These are phyloP conservation scores for Sminthurinus signatus DNA, from an alignment of 1,140 invertebrate species.

Conservation along the genomic window DNA sequence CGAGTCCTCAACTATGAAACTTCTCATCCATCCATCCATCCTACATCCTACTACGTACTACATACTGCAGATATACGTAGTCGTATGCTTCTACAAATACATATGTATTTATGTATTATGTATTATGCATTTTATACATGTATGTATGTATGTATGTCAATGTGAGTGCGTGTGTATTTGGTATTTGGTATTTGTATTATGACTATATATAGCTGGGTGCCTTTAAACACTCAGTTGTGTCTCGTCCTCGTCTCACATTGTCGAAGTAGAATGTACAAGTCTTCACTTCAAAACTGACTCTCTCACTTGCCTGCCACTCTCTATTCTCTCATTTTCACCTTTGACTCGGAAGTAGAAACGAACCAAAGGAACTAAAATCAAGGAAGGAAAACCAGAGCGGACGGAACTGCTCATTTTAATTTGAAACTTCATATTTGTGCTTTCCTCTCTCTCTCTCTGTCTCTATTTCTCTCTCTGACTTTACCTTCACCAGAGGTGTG, in stretches of 20 bases:
- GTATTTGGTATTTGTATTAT: neutral
- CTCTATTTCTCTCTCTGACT: neutral
- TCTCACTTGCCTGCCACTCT: slow-evolving; percentile 16
- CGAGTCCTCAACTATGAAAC: slow-evolving; percentile 18
- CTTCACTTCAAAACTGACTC: slow-evolving; percentile 26
- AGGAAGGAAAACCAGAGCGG: neutral
- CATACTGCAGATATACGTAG: neutral
- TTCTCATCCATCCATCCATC: neutral
- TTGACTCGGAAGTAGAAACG: neutral
- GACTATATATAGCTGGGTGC: slow-evolving; percentile 34
- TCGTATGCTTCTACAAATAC: neutral
- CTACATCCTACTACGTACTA: neutral
- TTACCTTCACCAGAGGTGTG: neutral
- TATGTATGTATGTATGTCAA: neutral
- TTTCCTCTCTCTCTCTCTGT: neutral
- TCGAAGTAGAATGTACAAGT: no score
- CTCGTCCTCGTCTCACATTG: slow-evolving; percentile 27
- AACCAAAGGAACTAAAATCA: neutral
- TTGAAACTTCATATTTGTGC: neutral
- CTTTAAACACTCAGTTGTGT: slow-evolving; percentile 31
- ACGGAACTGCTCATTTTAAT: neutral
- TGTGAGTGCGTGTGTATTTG: neutral
- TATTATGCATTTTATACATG: no score
- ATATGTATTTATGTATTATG: no score
- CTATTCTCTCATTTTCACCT: slow-evolving; percentile 16